Evolutionary conservation across 1,140 invertebrate species (phyloP), one percentile per base, ranked within the genome.

Genomic region (Tachypleus tridentatus): DNA sequence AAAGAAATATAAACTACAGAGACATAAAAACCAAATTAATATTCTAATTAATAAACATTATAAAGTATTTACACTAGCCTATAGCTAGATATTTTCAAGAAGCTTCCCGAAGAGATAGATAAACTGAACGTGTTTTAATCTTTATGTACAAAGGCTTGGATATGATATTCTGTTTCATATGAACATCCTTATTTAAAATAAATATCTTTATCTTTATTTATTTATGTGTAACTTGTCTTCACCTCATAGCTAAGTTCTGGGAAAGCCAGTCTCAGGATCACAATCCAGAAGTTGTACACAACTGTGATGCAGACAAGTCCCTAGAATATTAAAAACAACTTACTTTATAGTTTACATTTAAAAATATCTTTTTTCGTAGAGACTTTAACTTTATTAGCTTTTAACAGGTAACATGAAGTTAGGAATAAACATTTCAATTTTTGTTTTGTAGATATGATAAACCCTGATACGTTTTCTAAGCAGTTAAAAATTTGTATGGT

Each of bases 271-370:
- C 67, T 49, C 29, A 68, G 61, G 3, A 63, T 60, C 58, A 64
- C 56, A 4, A 58, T 68, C 67, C 67, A 65, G 9, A 60, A 54
- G 29, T 68, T 68, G 48, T 65, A 68, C 4, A 68, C 29, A 5
- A 60, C 62, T 0, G 57, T 63, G 7, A 68, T 9, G 1, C 64
- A 61, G n/a, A 68, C 64, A 3, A 53, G 60, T 49, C 62, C 64
- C 67, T 65, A 49, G 29, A 29, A 29, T 29, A 29, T 10, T 49
- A 61, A 48, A 53, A 51, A 50, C n/a, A 61, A 4, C 5, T 51
- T 61, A 53, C 8, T 60, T 4, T 5, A 49, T 10, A 60, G 51
- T 60, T 50, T 51, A 29, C 7, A 56, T 49, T 3, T 29, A 7
- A 53, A 60, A 49, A 10, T 52, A 58, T 48, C 53, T 57, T 51